A percentile compares a stretch with the other conserved stretches of the same genome.
phyloP scores from a whole-genome alignment of 2,113 vertebrate genomes.

The Martes martes region DNA sequence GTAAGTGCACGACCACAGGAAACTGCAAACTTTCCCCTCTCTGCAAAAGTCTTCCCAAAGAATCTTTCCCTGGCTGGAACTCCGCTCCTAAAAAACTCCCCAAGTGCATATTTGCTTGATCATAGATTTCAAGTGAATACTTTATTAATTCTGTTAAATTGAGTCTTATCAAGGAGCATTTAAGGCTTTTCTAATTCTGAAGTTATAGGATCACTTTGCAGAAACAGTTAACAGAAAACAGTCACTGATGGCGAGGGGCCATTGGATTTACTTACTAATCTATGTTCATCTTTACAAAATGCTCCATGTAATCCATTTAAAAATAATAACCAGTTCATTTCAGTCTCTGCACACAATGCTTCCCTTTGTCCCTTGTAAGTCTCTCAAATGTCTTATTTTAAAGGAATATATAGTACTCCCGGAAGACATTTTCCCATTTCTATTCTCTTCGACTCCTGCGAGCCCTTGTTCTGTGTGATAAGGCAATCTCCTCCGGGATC shows the following conservation, averaged over 20 bases:
- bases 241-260: slow-evolving; percentile 67
- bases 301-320: slow-evolving; percentile 79
- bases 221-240: slow-evolving; percentile 74
- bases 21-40: slow-evolving; percentile 59
- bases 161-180: slow-evolving; percentile 66
- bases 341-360: slow-evolving; percentile 83
- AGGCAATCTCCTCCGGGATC: slow-evolving; percentile 91
- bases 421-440: slow-evolving; percentile 90
- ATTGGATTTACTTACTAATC: slow-evolving; percentile 80
- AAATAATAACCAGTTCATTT: slow-evolving; percentile 84
- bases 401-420: slow-evolving; percentile 89
- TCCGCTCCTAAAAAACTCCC: slow-evolving; percentile 22
- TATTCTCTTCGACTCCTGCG: slow-evolving; percentile 89
- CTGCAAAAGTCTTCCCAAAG: slow-evolving; percentile 56
- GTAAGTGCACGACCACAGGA: slow-evolving; percentile 13
- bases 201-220: slow-evolving; percentile 72
- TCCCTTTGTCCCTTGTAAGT: slow-evolving; percentile 87
- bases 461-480: slow-evolving; percentile 90
- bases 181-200: slow-evolving; percentile 72
- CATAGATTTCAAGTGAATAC: slow-evolving; percentile 50
- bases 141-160: slow-evolving; percentile 70
- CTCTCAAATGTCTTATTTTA: slow-evolving; percentile 90
- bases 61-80: slow-evolving; percentile 46
- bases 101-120: background rate
- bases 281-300: slow-evolving; percentile 77